Base-by-base conservation (phyloP, 2,113 vertebrate species). In the Salvelinus fontinalis region DNA sequence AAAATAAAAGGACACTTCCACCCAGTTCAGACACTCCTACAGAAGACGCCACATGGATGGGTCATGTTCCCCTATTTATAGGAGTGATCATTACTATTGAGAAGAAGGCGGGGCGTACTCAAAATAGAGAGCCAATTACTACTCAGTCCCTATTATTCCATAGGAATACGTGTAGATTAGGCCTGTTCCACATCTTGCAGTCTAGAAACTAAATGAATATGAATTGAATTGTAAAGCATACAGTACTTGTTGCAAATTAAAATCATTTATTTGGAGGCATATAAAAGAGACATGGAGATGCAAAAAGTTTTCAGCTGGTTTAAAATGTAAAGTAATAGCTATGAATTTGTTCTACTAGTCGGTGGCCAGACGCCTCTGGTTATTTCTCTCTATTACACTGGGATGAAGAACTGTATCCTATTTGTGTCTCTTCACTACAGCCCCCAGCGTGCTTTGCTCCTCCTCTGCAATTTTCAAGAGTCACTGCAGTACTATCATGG, bases 51-150 rank as follows among this genome's bases (percentile, higher is more conserved):
- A 75, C 70, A 54, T 11, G 3, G 12, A 39, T 8, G 51, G 39
- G 4, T 71, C 73, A n/a, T 24, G 78, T 68, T 79, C 70, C 54
- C 31, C 54, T 1, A 77, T 93, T 92, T 93, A 93, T 90, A 90
- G 81, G 62, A 57, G 9, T 1, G 0, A 2, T 68, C 59, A 82
- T 91, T 75, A 90, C 92, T 94, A 91, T 92, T 87, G 75, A 93
- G 81, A 4, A 86, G 72, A 49, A 75, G 93, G 93, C 77, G 91
- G 90, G 77, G 78, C 29, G 13, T 69, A 69, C 3, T 48, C 54
- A 5, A 13, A 51, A 12, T 24, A 29, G 22, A 48, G 29, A 57
- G 48, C n/a, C 77, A 74, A 74, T 73, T 26, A 16, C 51, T 12
- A 16, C 5, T 48, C 11, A 64, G 22, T 64, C 11, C 62, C 3